phyloP scores from a whole-genome alignment of 2,797 vertebrate species.

The Margarornis squamiger region DNA sequence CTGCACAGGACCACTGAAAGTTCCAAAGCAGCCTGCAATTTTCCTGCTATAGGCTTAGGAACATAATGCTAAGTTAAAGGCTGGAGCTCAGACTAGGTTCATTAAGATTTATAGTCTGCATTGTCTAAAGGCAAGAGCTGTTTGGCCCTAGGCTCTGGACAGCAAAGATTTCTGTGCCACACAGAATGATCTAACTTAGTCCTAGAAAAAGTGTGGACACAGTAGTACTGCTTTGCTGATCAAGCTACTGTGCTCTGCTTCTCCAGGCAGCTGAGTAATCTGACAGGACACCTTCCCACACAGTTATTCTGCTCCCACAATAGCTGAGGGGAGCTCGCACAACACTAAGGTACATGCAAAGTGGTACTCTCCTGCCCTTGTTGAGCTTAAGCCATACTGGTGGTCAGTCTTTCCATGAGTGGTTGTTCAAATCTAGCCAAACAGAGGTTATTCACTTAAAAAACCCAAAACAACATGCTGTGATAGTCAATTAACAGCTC shows the following conservation, averaged over 20 bases:
- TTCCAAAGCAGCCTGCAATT: not conserved
- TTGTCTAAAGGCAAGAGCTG: not conserved
- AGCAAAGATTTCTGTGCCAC: not conserved
- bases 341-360: not conserved
- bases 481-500: slow-evolving; percentile 15
- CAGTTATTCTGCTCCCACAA: not conserved
- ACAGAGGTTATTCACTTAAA: not conserved
- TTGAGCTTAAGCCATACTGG: not conserved
- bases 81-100: not conserved
- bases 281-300: not conserved
- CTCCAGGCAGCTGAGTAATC: not conserved
- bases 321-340: not conserved
- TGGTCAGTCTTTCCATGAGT: not conserved
- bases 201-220: not conserved
- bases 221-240: slow-evolving; percentile 1
- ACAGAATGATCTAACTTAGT: not conserved
- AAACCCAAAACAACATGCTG: not conserved
- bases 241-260: not conserved
- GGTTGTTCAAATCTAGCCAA: not conserved
- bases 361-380: not conserved
- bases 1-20: not conserved
- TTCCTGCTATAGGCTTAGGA: not conserved
- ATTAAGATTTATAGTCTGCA: slow-evolving; percentile 2
- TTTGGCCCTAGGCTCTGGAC: not conserved
- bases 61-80: not conserved